phyloP scores from a whole-genome alignment of 2,888 invertebrate genomes.

The Idaea biselata region DNA sequence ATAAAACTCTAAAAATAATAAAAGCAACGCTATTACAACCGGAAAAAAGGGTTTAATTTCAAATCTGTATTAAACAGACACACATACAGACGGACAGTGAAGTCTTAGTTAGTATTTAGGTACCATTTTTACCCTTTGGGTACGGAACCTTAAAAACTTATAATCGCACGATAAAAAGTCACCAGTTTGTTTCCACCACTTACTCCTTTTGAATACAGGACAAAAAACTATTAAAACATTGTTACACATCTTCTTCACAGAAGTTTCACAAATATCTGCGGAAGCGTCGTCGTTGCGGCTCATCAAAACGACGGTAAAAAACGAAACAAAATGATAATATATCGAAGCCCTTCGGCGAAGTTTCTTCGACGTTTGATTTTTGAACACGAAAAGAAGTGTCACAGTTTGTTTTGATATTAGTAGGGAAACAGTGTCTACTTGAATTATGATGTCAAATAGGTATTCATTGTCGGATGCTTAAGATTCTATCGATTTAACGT shows the following conservation, averaged over 20 bases:
- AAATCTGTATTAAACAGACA: too few relatives aligned
- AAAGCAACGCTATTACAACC: too few relatives aligned
- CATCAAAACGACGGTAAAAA: slow-evolving; percentile 2
- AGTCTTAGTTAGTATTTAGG: too few relatives aligned
- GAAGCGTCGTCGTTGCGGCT: slow-evolving; percentile 1
- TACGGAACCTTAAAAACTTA: too few relatives aligned
- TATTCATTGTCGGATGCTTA: too few relatives aligned
- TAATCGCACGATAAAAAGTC: background rate
- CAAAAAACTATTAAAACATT: background rate
- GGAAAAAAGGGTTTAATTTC: too few relatives aligned
- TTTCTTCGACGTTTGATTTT: slow-evolving; percentile 2
- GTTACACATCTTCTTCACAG: background rate
- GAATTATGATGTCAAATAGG: too few relatives aligned
- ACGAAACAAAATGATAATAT: background rate
- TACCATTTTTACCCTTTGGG: too few relatives aligned
- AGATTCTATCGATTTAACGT: too few relatives aligned
- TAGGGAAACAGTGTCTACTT: background rate
- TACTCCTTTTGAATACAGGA: background rate
- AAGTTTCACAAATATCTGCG: background rate
- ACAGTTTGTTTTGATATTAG: background rate
- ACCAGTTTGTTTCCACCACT: background rate
- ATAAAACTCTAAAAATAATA: too few relatives aligned
- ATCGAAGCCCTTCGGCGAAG: background rate
- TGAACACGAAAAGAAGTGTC: background rate
- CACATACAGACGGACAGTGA: too few relatives aligned